Evolutionary conservation across 2,113 vertebrate genomes (phyloP).

Genomic region (Perccottus glenii): DNA sequence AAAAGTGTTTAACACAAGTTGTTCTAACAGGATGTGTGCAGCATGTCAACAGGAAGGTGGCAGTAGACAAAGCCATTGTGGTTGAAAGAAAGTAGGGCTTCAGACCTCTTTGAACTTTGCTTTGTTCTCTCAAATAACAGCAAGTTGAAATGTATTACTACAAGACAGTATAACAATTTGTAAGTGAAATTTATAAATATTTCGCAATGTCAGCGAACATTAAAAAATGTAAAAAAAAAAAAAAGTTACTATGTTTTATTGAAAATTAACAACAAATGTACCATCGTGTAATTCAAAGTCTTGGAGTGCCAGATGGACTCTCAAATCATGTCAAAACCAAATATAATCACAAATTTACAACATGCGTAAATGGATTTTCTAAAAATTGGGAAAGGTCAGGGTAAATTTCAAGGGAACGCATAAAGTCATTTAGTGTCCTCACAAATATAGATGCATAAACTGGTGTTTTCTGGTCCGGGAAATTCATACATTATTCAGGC

Average conservation of each 20-base stretch:
- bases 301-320: too few species aligned
- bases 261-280: too few species aligned
- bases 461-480: constrained; percentile 38
- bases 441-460: constrained; percentile 7
- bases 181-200: too few species aligned
- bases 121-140: constrained; percentile 28
- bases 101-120: constrained; percentile 20
- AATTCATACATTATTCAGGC: constrained; percentile 74
- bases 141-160: constrained; percentile 7
- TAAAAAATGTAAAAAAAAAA: too few species aligned
- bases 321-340: too few species aligned
- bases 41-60: constrained; percentile 59
- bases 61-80: constrained; percentile 22
- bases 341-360: too few species aligned
- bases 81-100: constrained; percentile 4
- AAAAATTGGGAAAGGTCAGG: too few species aligned
- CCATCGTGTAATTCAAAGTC: too few species aligned
- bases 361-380: too few species aligned
- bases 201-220: too few species aligned
- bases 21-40: constrained; percentile 53
- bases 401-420: neutral
- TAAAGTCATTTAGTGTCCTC: constrained; percentile 2
- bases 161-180: neutral
- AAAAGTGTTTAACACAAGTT: constrained; percentile 6
- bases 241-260: too few species aligned